phyloP scores from a whole-genome alignment of 2,888 invertebrate genomes.

The Tryphoninae sp. region DNA sequence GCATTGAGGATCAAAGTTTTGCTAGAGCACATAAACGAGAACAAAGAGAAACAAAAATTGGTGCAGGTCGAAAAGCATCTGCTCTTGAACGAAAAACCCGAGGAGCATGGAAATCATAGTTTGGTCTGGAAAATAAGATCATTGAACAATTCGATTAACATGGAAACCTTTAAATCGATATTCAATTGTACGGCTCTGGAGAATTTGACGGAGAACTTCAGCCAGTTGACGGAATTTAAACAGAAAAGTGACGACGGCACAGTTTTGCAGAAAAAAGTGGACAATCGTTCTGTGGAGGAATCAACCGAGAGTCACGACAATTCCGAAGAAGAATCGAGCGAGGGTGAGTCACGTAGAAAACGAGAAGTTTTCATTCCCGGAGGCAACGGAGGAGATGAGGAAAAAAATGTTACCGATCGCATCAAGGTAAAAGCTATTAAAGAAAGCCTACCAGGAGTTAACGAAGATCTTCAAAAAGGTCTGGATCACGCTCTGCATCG shows the following conservation, averaged over 20 bases:
- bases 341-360: slow-evolving; percentile 14
- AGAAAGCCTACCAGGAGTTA: slow-evolving; percentile 62
- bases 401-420: slow-evolving; percentile 25
- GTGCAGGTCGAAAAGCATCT: slow-evolving; percentile 67
- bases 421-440: slow-evolving; percentile 45
- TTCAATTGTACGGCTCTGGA: slow-evolving; percentile 64
- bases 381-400: background rate
- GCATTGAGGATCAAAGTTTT: slow-evolving; percentile 67
- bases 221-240: slow-evolving; percentile 21
- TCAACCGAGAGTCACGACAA: background rate
- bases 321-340: background rate
- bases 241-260: background rate
- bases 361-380: slow-evolving; percentile 18
- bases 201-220: slow-evolving; percentile 44
- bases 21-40: slow-evolving; percentile 66
- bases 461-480: slow-evolving; percentile 65
- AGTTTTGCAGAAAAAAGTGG: background rate
- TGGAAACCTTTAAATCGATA: slow-evolving; percentile 64
- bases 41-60: slow-evolving; percentile 63
- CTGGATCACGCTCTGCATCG: slow-evolving; percentile 59
- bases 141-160: slow-evolving; percentile 65
- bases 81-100: slow-evolving; percentile 60
- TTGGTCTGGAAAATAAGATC: slow-evolving; percentile 63
- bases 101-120: slow-evolving; percentile 55
- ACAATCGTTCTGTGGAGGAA: background rate